These are phyloP conservation scores for Matsumyia berberina DNA, from an alignment of 2,888 invertebrate species.

Conservation along the genomic window DNA sequence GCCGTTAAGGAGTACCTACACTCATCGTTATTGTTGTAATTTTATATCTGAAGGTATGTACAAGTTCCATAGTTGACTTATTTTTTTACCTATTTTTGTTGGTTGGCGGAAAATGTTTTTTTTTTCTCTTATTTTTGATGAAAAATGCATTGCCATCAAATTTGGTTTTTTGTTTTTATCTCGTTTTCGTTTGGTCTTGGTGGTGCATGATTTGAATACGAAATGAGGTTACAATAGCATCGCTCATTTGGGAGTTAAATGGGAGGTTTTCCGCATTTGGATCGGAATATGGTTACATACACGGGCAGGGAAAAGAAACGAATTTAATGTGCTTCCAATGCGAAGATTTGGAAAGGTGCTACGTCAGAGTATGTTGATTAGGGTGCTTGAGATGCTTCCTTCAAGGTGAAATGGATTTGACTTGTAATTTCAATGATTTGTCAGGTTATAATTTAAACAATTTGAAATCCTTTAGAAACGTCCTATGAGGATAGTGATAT, in stretches of 20 bases:
- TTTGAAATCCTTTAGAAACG: too few species aligned
- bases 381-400: neutral
- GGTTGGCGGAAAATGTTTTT: conserved; percentile 7
- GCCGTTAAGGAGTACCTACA: conserved; percentile 39
- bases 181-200: conserved; percentile 25
- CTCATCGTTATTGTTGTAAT: conserved; percentile 29
- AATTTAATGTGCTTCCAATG: conserved; percentile 22
- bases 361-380: conserved; percentile 3
- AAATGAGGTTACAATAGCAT: conserved; percentile 41
- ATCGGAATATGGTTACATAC: conserved; percentile 1
- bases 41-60: conserved; percentile 58
- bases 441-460: too few species aligned
- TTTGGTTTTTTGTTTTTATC: conserved; percentile 30
- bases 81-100: neutral
- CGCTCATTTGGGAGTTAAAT: conserved; percentile 40
- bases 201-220: conserved; percentile 41
- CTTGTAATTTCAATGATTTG: neutral
- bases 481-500: too few species aligned
- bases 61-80: neutral
- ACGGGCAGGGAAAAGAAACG: neutral
- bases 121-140: conserved; percentile 8
- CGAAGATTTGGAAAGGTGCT: conserved; percentile 1
- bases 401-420: neutral
- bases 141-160: conserved; percentile 56
- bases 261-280: conserved; percentile 26